Evolutionary conservation across 2,888 invertebrate genomes (phyloP), one percentile per base, ranked within the genome.

Genomic region (Ophion slaviceki): DNA sequence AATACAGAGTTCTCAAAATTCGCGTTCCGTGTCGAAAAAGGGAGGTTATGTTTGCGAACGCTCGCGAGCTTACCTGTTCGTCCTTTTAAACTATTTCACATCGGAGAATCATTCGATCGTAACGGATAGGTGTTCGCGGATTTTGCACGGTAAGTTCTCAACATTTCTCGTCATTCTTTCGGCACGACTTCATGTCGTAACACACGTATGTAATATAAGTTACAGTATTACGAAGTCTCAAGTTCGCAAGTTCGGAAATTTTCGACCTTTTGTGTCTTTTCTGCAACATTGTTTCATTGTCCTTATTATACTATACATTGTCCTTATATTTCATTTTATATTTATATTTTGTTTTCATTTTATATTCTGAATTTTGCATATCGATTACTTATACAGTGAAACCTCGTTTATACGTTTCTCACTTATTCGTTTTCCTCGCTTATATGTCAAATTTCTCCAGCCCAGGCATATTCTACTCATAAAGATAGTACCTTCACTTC

Each of bases 21-120:
- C 10, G 45, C 67, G 71, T 57, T 59, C 47, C 28, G 47, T 64
- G 59, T 75, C 72, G 20, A 76, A 61, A 24, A 14, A 28, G 3
- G 53, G 85, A 82, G 85, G 85, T 85, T 85, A 82, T 82, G 85
- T 75, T 82, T 61, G 76, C 67, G n/a, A 59, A 61, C 47, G 47
- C 53, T 78, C 53, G 36, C 24, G 8, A 74, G 77, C 20, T 68
- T 53, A 80, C 59, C 80, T 82, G 71, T 14, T 67, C 53, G 74
- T 72, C 85, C 82, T 82, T 85, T 82, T 82, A 82, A 85, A 82
- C 57, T 76, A 75, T 47, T 17, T 11, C 20, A 61, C 32, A 17
- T 57, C 62, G 57, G 67, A 71, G 57, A 77, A 59, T 32, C 14
- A 20, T 68, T 53, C 62, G 57, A 64, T 66, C 45, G 24, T 28